phyloP scores from a whole-genome alignment of 2,888 invertebrate genomes.

The Marasmarcha lunaedactyla region DNA sequence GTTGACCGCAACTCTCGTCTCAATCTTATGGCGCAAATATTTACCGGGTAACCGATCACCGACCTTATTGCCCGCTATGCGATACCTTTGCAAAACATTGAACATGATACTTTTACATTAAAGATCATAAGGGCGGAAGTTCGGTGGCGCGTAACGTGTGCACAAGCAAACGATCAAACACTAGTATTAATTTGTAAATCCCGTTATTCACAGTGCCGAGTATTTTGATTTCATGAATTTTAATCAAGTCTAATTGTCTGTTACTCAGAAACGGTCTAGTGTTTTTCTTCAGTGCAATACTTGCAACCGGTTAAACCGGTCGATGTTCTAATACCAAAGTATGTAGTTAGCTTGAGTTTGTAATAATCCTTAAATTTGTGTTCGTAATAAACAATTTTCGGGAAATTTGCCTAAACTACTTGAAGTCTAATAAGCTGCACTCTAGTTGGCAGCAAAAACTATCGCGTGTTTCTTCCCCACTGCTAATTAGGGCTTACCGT shows the following conservation, averaged over 20 bases:
- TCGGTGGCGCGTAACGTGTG: conserved; percentile 12
- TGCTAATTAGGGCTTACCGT: conserved; percentile 48
- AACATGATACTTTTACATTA: conserved; percentile 24
- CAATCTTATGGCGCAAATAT: conserved; percentile 42
- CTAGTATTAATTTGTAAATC: conserved; percentile 7
- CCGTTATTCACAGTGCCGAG: neutral
- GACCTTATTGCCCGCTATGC: conserved; percentile 41
- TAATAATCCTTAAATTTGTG: too few species aligned
- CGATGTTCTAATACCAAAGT: too few species aligned
- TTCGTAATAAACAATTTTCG: neutral
- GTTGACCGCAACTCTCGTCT: conserved; percentile 37
- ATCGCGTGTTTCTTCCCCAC: conserved; percentile 10
- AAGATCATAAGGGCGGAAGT: conserved; percentile 15
- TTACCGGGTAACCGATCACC: conserved; percentile 45
- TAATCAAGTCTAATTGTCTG: neutral
- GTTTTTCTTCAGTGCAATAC: too few species aligned
- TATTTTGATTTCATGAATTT: neutral
- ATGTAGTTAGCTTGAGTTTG: too few species aligned
- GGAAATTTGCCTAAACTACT: neutral
- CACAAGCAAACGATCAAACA: conserved; percentile 7
- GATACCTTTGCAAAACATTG: conserved; percentile 44
- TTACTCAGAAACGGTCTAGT: too few species aligned
- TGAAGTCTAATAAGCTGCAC: neutral
- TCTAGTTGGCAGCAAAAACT: neutral
- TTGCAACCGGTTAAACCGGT: too few species aligned